Conservation (phyloP, 2,888 invertebrate species). For the Volucella inanis region DNA sequence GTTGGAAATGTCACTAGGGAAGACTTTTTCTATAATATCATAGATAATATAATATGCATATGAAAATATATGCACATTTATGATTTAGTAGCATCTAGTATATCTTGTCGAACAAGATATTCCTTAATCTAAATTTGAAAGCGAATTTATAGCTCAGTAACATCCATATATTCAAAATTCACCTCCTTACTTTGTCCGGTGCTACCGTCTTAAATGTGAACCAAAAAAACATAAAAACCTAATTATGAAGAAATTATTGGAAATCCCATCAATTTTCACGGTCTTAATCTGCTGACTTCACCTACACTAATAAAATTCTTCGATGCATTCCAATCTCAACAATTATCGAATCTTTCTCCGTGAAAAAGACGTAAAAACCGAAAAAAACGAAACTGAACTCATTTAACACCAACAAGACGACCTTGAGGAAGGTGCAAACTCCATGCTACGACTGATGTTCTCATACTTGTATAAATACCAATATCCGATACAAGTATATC, state of each 20-base stretch:
- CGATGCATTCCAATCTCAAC: constrained; percentile 36
- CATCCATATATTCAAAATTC: no score
- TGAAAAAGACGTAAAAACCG: not conserved
- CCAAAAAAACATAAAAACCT: not conserved
- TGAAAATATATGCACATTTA: no score
- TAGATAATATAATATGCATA: no score
- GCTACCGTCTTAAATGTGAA: not conserved
- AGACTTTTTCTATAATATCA: no score
- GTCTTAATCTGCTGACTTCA: not conserved
- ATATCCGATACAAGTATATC: not conserved
- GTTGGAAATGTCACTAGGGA: no score
- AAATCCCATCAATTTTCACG: constrained; percentile 11
- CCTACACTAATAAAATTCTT: constrained; percentile 12
- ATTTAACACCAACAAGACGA: constrained; percentile 32
- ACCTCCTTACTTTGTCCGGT: no score
- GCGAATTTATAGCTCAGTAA: no score
- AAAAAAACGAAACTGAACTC: constrained; percentile 19
- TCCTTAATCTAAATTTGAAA: no score
- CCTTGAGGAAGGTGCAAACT: constrained; percentile 41
- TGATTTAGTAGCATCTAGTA: no score
- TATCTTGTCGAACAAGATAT: no score
- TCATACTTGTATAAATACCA: no score
- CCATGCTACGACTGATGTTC: not conserved
- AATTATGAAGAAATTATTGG: not conserved
- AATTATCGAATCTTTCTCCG: not conserved